phyloP scores from a whole-genome alignment of 2,797 vertebrate species.

The Calcarius lapponicus region DNA sequence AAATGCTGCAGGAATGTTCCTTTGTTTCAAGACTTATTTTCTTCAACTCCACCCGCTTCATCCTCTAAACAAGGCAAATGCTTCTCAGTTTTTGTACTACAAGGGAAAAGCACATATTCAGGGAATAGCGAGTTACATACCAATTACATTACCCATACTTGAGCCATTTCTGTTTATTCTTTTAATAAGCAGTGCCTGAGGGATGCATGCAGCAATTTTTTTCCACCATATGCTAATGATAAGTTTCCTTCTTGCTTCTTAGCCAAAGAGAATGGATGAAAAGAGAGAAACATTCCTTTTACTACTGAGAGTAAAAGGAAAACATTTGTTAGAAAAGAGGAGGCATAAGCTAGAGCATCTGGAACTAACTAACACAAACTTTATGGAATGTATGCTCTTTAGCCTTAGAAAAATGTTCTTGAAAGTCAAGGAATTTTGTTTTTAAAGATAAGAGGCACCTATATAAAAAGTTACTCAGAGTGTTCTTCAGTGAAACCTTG shows the following conservation, averaged over 20 bases:
- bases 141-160: not conserved
- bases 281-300: slow-evolving; percentile 28
- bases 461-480: not conserved
- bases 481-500: not conserved
- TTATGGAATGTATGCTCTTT: slow-evolving; percentile 6
- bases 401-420: slow-evolving; percentile 6
- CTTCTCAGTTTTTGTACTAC: not conserved
- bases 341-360: slow-evolving; percentile 52
- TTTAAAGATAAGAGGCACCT: not conserved
- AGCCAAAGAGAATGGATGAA: slow-evolving; percentile 45
- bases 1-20: not conserved
- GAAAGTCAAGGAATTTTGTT: slow-evolving; percentile 1
- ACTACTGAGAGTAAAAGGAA: slow-evolving; percentile 32
- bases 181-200: slow-evolving; percentile 14
- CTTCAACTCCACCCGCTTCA: not conserved
- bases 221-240: slow-evolving; percentile 36
- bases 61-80: not conserved
- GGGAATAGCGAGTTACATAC: not conserved
- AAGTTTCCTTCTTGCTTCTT: slow-evolving; percentile 16
- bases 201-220: slow-evolving; percentile 15
- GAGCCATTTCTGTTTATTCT: slow-evolving; percentile 12
- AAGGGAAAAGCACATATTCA: not conserved
- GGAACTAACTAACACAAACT: slow-evolving; percentile 39
- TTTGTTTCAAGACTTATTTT: slow-evolving; percentile 14
- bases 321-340: slow-evolving; percentile 31